Base-by-base conservation (phyloP, 1,140 invertebrate genomes). In the Bombus ignitus region DNA sequence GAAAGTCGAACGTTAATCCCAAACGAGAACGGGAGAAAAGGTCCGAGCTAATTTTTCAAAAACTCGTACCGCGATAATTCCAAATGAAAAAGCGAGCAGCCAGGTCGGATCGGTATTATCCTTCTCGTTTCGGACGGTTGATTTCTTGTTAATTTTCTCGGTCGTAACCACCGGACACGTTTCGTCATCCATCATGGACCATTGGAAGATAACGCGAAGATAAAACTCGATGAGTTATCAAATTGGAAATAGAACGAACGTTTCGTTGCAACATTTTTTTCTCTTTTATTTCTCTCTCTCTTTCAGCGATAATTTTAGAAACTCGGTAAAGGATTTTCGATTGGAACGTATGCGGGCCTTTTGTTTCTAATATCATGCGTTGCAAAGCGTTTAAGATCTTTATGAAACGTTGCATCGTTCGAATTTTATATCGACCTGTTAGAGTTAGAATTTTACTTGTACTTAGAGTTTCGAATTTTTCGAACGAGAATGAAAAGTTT, bases 11-110 rank as follows among this genome's bases (percentile, higher is more conserved):
- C 76, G 85, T 76, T 88, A 82, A 87, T 84, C 72, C 87, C 68
- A 80, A 73, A 47, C 35, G 57, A 75, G 39, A 57, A 42, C 72
- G n/a, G 74, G 32, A 57, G 70, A 75, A 53, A 62, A 57, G 80
- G 59, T 42, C n/a, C 74, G 66, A 79, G 44, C 80, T 91, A 90
- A 91, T 90, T 91, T 91, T 90, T 91, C 87, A 91, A 86, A 88
- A 84, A 35, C 47, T 53, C 47, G 47, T 8, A 37, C 25, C 18
- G 25, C 66, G 89, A 90, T 91, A 91, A 91, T 91, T 88, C 90
- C 77, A 57, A 78, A 90, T 89, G 89, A 90, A 85, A 90, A 89
- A 89, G 78, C 87, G 35, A 78, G 53, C 22, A 37, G 68, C 9
- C 22, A 70, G 22, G 66, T 73, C 71, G 53, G 88, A 85, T 90